These are phyloP conservation scores for Ctenomys sociabilis DNA, from an alignment of 2,113 vertebrate genomes.

Conservation along the genomic window DNA sequence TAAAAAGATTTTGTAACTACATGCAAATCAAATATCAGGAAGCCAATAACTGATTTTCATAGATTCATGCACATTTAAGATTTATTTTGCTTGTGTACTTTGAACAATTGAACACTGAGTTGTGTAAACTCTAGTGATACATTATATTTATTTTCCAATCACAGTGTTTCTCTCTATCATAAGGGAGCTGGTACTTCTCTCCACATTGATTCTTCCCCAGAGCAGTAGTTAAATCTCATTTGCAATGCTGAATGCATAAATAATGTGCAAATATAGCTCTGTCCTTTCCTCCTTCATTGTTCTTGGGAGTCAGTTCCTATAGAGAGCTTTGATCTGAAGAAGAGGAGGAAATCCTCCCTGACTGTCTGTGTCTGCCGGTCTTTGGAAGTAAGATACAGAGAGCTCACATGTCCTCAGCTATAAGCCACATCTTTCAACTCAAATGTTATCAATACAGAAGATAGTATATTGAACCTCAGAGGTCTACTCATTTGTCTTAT, in stretches of 20 bases:
- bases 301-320: background rate
- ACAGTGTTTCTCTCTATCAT: background rate
- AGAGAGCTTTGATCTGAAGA: background rate
- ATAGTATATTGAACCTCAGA: background rate
- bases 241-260: background rate
- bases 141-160: background rate
- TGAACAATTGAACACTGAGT: background rate
- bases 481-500: background rate
- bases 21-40: background rate
- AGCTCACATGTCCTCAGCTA: background rate
- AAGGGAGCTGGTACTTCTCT: background rate
- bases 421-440: background rate
- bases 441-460: background rate
- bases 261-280: background rate
- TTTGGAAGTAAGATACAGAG: background rate
- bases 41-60: background rate
- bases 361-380: background rate
- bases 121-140: background rate
- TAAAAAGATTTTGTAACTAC: background rate
- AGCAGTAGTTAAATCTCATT: background rate
- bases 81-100: background rate
- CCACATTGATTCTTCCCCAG: background rate
- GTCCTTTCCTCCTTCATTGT: background rate
- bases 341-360: rapidly evolving
- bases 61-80: background rate